phyloP scores from a whole-genome alignment of 2,888 invertebrate species.

The Dusona sp. region DNA sequence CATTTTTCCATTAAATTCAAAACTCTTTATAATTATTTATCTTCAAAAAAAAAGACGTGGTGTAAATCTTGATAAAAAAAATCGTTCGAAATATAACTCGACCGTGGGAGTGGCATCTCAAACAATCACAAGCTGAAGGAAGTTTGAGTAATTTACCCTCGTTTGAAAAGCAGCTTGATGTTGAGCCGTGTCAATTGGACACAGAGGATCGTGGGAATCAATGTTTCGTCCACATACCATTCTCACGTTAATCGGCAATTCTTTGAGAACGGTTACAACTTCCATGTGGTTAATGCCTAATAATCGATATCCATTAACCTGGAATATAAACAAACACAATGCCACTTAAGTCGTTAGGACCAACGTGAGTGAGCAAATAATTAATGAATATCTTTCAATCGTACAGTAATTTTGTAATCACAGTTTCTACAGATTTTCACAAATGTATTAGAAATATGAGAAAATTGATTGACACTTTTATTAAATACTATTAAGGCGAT shows the following conservation, averaged over 20 bases:
- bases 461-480: no score
- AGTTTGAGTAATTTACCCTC: conserved; percentile 86
- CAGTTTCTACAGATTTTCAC: no score
- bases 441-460: no score
- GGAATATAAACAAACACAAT: conserved; percentile 68
- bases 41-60: not conserved
- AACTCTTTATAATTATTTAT: not conserved
- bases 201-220: conserved; percentile 85
- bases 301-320: conserved; percentile 97
- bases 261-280: conserved; percentile 97
- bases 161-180: conserved; percentile 89
- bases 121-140: not conserved
- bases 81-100: not conserved
- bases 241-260: conserved; percentile 95
- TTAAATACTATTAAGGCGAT: no score
- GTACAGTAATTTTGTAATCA: no score
- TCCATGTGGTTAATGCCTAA: conserved; percentile 98
- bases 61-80: not conserved
- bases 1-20: not conserved
- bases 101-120: not conserved
- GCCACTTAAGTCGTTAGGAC: not conserved
- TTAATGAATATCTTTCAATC: no score
- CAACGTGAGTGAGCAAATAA: no score
- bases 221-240: conserved; percentile 94
- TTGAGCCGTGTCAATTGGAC: conserved; percentile 89